phyloP scores from a whole-genome alignment of 2,888 invertebrate species.

The Pyrochroa serraticornis region DNA sequence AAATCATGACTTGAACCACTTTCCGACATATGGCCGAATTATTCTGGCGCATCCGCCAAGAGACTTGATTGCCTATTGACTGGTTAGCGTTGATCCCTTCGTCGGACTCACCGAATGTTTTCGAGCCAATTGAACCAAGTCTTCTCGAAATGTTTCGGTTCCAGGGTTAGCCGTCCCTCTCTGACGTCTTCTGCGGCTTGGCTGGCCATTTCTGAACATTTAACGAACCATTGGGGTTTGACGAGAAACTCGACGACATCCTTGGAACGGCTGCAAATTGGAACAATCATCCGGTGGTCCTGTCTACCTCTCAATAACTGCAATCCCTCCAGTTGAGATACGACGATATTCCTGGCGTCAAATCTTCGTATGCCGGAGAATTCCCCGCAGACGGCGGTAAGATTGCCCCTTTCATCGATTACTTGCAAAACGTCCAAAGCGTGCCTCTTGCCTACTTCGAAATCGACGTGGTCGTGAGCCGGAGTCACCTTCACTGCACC shows the following conservation, averaged over 20 bases:
- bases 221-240: conserved; percentile 97
- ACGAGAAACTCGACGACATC: conserved; percentile 96
- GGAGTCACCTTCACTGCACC: conserved; percentile 99
- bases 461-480: conserved; percentile 96
- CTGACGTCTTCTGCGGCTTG: conserved; percentile 82
- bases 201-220: conserved; percentile 87
- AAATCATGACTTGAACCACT: no score
- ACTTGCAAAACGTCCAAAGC: conserved; percentile 86
- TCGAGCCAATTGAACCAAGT: conserved; percentile 97
- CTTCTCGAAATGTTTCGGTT: conserved; percentile 84
- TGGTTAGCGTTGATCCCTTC: neutral
- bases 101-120: conserved; percentile 70
- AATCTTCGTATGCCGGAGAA: conserved; percentile 86
- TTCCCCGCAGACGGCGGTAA: conserved; percentile 81
- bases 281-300: conserved; percentile 96
- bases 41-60: neutral
- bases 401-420: conserved; percentile 88
- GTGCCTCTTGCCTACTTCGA: conserved; percentile 91
- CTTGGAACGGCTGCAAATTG: conserved; percentile 93
- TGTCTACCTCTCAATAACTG: conserved; percentile 63
- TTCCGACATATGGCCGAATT: no score
- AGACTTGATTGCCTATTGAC: no score
- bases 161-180: conserved; percentile 81
- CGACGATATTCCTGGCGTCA: conserved; percentile 81
- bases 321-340: conserved; percentile 74